Conservation (phyloP, 2,888 invertebrate species). For the Gastracanthus pulcherrimus region DNA sequence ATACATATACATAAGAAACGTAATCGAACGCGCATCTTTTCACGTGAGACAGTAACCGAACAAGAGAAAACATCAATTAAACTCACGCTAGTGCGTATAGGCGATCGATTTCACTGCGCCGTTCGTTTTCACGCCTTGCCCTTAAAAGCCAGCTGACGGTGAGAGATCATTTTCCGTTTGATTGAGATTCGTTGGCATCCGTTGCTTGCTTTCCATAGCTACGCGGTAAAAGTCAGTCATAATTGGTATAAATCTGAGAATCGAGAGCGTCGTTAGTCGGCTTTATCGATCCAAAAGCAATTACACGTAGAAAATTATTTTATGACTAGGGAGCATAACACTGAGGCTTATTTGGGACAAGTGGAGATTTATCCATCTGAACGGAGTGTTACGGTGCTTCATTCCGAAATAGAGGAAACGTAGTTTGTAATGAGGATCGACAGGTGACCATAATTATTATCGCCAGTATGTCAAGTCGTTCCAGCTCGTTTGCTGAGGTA, state of each 20-base stretch:
- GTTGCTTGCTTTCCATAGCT: no score
- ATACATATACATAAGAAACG: background rate
- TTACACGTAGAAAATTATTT: background rate
- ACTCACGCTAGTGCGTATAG: background rate
- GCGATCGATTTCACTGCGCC: conserved; percentile 28
- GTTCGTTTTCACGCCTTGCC: conserved; percentile 31
- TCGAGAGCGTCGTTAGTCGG: conserved; percentile 16
- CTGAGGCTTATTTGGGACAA: no score
- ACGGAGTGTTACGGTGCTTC: background rate
- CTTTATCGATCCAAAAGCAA: conserved; percentile 15
- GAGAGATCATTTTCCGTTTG: conserved; percentile 43
- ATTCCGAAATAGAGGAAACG: background rate
- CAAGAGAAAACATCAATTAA: conserved; percentile 40
- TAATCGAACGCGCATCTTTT: background rate
- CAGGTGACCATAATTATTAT: conserved; percentile 10
- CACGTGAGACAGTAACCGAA: background rate
- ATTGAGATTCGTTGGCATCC: conserved; percentile 27
- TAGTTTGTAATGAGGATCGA: background rate
- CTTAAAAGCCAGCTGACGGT: conserved; percentile 48
- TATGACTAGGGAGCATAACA: no score
- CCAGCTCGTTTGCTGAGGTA: conserved; percentile 7
- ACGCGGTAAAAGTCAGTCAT: conserved; percentile 3
- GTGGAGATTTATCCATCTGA: background rate
- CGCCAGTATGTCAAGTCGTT: conserved; percentile 6
- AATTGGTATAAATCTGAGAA: conserved; percentile 25